Base-by-base conservation (phyloP, 2,797 vertebrate genomes). In the Hipposideros larvatus region DNA sequence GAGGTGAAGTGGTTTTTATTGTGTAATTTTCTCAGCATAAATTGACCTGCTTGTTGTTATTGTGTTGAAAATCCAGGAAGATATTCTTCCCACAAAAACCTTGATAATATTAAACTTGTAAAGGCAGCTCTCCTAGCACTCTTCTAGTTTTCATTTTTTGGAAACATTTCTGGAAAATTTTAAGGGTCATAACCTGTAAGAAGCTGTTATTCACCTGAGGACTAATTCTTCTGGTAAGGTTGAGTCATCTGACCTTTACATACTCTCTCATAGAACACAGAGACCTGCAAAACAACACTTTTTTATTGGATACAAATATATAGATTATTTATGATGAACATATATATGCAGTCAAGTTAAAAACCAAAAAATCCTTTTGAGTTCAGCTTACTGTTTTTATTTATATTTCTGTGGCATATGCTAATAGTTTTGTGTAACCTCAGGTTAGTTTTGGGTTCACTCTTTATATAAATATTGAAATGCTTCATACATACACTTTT, bases 81-180 rank as follows among this genome's bases (percentile, higher is more conserved):
- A 83, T 80, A 71, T n/a, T 63, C 28, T 34, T 93, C n/a, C 78
- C 78, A 59, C 11, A 87, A 46, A 82, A 59, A 18, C 19, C 24
- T 87, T 74, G 24, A 87, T 63, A 80, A 15, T 85, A 59, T 74
- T 55, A 84, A 94, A 48, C 13, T 78, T 90, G 14, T 74, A 63
- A 87, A 82, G 55, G 15, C 26, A 66, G 24, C 18, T 71, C 5
- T 66, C 19, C 24, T 59, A 14, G 19, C 71, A 65, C 21, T 55
- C 28, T 31, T 65, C 24, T 70, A 68, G 13, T 80, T 84, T 93
- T 91, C 22, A 28, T 31, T 55, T 93, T 63, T 11, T 18, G 15
- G 14, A 59, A 88, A 71, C 19, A 11, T 7, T 89, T 78, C 28
- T 82, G 61, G 24, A 59, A 91, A 46, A 84, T 85, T 73, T 14